Evolutionary conservation across 2,888 invertebrate genomes (phyloP), one percentile per base, ranked within the genome.

Genomic region (Erebia ligea): DNA sequence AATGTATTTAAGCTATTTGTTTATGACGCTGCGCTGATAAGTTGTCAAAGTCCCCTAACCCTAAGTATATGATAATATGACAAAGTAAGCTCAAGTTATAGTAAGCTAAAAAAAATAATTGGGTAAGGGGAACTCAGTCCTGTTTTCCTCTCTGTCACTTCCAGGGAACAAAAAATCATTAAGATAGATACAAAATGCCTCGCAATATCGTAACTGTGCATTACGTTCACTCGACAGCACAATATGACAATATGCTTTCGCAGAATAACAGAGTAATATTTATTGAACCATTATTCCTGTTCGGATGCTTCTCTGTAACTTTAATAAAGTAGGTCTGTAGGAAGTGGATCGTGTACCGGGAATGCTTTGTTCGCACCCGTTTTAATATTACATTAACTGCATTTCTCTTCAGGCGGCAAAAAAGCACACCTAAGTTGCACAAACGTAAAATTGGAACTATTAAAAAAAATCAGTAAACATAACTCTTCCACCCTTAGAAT

Each of bases 261-360:
- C 71, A 48, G 68, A 67, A 70, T 70, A 73, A 67, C 58, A 69
- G 25, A 52, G 58, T 67, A 62, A 56, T 72, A 72, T 73, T 71
- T 73, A 73, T 72, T 74, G 66, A 72, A 74, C 73, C 72, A 74
- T 72, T 74, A 70, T 72, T 70, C 70, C 56, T 72, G 61, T 64
- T 67, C 66, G 70, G 62, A 71, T 70, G 69, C 71, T 68, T 59
- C 67, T 67, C 56, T 61, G 66, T 67, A 68, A 74, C 68, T 72
- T 70, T 68, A 74, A 70, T 72, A 74, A 74, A 74, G 70, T 74
- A 69, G 70, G 70, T 74, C 40, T 66, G 67, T 77, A 81, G 80
- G 84, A 87, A 86, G 78, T 88, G 84, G 88, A 89, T 86, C 86
- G 83, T 84, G 78, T 81, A 83, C 83, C 86, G 79, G 81, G 77